A percentile compares a stretch with the other conserved stretches of the same genome.
Conservation (phyloP, 2,888 invertebrate species). For the Tetramorium bicarinatum region DNA sequence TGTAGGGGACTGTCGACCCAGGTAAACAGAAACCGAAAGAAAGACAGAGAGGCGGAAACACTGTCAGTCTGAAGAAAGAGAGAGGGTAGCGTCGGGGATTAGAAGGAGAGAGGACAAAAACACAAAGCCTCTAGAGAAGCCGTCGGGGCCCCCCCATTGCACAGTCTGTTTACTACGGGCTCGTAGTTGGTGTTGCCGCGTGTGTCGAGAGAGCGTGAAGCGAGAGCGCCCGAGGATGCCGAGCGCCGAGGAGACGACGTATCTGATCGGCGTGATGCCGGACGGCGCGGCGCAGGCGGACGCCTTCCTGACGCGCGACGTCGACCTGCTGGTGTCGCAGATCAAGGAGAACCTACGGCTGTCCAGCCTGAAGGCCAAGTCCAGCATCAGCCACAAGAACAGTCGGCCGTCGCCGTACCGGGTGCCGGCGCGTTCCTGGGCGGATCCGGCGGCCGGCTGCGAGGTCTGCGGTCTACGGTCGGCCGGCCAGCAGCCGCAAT, state of each 20-base stretch:
- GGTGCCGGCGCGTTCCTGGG: slow-evolving; percentile 83
- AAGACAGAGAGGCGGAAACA: background rate
- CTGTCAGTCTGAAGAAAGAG: background rate
- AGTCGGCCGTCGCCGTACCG: slow-evolving; percentile 86
- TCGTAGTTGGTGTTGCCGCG: background rate
- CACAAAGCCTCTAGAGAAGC: background rate
- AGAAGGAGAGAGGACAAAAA: slow-evolving; percentile 59
- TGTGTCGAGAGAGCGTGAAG: slow-evolving; percentile 43
- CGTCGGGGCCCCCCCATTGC: too few species aligned
- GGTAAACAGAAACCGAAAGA: slow-evolving; percentile 13
- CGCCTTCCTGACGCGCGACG: slow-evolving; percentile 87
- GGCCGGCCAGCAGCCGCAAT: slow-evolving; percentile 53
- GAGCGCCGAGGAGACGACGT: slow-evolving; percentile 84
- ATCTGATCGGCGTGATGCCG: slow-evolving; percentile 84
- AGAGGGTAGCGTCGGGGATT: background rate
- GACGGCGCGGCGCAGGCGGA: slow-evolving; percentile 81
- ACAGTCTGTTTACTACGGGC: background rate
- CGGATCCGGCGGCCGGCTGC: slow-evolving; percentile 79
- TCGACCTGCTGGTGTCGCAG: slow-evolving; percentile 90
- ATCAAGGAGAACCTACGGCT: slow-evolving; percentile 90
- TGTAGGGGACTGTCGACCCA: background rate
- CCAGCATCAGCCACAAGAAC: slow-evolving; percentile 80
- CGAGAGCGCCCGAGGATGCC: slow-evolving; percentile 79
- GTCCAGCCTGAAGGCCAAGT: slow-evolving; percentile 84
- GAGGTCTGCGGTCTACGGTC: slow-evolving; percentile 77